Evolutionary conservation across 2,797 vertebrate genomes (phyloP).

Genomic region (Hypotaenidia philippensis): DNA sequence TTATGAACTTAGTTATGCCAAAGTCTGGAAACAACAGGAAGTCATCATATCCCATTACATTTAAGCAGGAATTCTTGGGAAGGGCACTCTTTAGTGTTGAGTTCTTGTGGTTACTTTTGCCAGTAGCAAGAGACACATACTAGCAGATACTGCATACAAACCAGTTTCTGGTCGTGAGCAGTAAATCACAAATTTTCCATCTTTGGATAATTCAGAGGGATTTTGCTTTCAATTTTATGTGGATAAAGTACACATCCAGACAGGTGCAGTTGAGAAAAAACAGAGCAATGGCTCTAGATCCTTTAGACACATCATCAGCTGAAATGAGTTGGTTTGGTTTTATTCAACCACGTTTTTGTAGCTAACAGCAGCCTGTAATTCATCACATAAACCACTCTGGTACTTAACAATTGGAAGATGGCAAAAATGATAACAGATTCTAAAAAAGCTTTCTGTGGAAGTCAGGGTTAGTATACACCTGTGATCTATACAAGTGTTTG

Average conservation of each 20-base stretch:
- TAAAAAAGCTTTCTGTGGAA: background rate
- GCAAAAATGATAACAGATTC: background rate
- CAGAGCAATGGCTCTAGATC: background rate
- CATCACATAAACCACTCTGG: background rate
- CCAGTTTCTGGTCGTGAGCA: background rate
- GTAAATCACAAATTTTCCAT: background rate
- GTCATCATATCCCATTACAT: background rate
- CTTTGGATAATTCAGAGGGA: background rate
- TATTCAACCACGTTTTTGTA: background rate
- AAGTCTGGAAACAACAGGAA: constrained; percentile 17
- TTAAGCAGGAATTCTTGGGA: background rate
- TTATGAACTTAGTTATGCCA: background rate
- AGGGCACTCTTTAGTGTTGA: background rate
- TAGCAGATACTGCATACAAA: background rate
- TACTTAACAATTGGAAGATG: background rate
- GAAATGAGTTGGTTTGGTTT: background rate
- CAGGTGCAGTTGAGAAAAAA: background rate
- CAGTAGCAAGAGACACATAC: background rate
- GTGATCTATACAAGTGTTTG: background rate
- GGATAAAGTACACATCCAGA: background rate
- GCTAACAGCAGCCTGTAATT: background rate
- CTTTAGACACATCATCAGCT: background rate
- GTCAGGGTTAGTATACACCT: background rate
- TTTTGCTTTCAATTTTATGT: background rate
- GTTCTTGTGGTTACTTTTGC: background rate